These are phyloP conservation scores for Dicrostonyx torquatus DNA, from an alignment of 2,797 vertebrate genomes.

Conservation along the genomic window DNA sequence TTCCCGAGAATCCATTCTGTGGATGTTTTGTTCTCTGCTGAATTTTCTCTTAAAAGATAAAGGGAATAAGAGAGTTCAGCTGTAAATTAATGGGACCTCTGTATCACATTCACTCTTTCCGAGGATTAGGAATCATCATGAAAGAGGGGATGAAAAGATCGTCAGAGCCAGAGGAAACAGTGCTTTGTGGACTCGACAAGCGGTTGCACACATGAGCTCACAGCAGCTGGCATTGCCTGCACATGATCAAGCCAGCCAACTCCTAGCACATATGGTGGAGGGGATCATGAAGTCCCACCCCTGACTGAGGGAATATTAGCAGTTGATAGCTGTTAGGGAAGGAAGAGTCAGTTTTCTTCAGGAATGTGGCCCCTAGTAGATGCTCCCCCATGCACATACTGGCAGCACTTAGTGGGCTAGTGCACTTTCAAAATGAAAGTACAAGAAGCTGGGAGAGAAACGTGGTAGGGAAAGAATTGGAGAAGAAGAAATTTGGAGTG, in stretches of 20 bases:
- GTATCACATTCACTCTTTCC: background rate
- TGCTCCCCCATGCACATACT: background rate
- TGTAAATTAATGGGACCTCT: background rate
- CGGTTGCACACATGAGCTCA: background rate
- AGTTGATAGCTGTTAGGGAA: background rate
- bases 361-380: background rate
- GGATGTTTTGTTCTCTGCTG: background rate
- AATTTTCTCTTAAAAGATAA: constrained; percentile 30
- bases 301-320: background rate
- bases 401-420: background rate
- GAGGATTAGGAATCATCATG: background rate
- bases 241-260: background rate
- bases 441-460: background rate
- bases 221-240: background rate
- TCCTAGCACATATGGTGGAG: background rate
- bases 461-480: background rate
- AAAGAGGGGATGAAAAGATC: background rate
- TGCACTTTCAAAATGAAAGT: background rate
- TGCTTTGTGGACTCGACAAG: background rate
- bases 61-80: background rate
- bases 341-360: background rate
- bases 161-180: background rate
- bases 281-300: background rate
- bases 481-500: background rate
- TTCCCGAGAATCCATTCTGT: background rate